These are phyloP conservation scores for Pseudococcus longispinus DNA, from an alignment of 2,888 invertebrate species.

Conservation along the genomic window DNA sequence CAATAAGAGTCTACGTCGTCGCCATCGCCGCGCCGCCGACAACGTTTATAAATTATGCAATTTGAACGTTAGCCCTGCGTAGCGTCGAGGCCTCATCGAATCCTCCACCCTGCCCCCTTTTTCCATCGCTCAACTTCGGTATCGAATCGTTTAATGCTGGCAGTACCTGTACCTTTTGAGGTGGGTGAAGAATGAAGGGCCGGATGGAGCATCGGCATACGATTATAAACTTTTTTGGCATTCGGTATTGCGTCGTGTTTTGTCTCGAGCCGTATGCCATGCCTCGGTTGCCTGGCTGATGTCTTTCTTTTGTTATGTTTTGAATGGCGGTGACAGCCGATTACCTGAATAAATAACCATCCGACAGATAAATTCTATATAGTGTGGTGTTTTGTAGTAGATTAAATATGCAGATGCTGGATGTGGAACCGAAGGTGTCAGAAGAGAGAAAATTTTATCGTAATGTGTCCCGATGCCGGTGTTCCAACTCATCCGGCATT, in stretches of 20 bases:
- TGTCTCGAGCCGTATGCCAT: neutral
- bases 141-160: neutral
- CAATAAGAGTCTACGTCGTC: neutral
- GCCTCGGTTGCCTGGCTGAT: neutral
- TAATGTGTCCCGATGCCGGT: neutral
- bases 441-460: neutral
- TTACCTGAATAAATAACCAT: neutral
- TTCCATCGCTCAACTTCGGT: neutral
- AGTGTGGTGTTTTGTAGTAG: neutral
- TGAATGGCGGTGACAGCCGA: neutral
- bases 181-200: neutral
- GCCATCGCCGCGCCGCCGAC: neutral
- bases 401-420: too few relatives aligned
- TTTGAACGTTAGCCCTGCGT: neutral
- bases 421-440: neutral
- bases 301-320: neutral
- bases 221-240: neutral
- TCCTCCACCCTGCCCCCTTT: neutral
- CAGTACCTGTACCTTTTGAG: neutral
- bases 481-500: too few relatives aligned
- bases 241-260: neutral
- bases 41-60: conserved; percentile 8
- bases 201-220: neutral
- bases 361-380: neutral
- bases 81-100: too few relatives aligned